Base-by-base conservation (phyloP, 2,888 invertebrate genomes). In the Pseudococcus longispinus region DNA sequence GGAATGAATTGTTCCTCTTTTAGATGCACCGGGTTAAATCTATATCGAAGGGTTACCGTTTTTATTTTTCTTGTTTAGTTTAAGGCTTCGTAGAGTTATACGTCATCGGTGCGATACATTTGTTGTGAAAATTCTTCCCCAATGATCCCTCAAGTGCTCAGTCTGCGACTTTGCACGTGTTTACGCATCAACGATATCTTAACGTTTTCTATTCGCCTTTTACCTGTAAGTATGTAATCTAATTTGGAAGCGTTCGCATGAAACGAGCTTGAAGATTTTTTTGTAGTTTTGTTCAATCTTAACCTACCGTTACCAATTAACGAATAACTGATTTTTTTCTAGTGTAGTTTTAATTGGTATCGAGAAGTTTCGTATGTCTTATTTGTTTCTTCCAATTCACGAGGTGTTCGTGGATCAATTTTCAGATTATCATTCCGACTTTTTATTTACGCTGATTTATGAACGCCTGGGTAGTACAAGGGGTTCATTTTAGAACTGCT, bases 31-130 rank as follows among this genome's bases (percentile, higher is more conserved):
- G 77, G 77, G 77, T 42, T 80, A 80, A 80, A 42, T 70, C 23
- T 60, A 20, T 42, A 42, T 80, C 29, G 37, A 80, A 80, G 77
- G 77, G 77, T 80, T 80, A 80, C 77, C 77, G 77, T 80, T 77
- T 77, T 77, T 32, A 26, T 37, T 80, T n/a, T 80, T 20, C 29
- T 65, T 65, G 32, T 74, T 20, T 60, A 60, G 23, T 80, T 42
- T 80, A 42, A 42, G 77, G 77, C 42, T 42, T 42, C 32, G 32
- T 37, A 18, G 42, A 37, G 20, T 20, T 18, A 37, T 32, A 74
- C 74, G n/a, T 42, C 20, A 15, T 80, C 77, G 77, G 42, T 80
- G 77, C 77, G 77, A 9, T 80, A 80, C 42, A 15, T 80, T 18
- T 74, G 3, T n/a, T 60, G 60, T 80, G 1, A 13, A 20, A 20